Base-by-base conservation (phyloP, 2,888 invertebrate species). In the Clivina fossor region DNA sequence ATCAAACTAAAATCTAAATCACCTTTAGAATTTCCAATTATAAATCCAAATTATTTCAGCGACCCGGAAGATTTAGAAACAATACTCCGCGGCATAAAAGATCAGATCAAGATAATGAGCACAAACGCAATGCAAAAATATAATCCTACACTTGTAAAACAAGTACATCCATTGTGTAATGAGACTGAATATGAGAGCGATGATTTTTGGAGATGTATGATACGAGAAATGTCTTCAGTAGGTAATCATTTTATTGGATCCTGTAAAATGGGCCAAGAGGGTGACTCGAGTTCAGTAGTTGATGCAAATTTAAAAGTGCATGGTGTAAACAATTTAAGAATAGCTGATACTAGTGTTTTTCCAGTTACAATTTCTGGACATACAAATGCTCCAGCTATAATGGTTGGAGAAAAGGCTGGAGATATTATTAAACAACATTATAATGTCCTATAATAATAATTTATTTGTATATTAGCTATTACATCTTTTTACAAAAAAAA, bases 381-480 rank as follows among this genome's bases (percentile, higher is more conserved):
- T 67, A 84, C 85, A 0, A 81, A 81, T 56, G 84, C 83, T 1
- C 81, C 81, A 2, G 81, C 82, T 1, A 80, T 85, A 30, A 85
- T 85, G 85, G 80, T 85, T 26, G 86, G 81, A 0, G 86, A 86
- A 71, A 86, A 84, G 63, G 84, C 77, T 3, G 77, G 84, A 0
- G 82, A 81, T 64, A 74, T 81, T 69, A 78, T 83, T 37, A 78
- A 49, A 15, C n/a, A 28, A 9, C 20, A 19, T 35, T 22, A 44
- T n/a, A n/a, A n/a, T n/a, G n/a, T n/a, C n/a, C n/a, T 7, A 26
- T 26, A 26, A 9, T 38, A 33, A 33, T 33, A 8, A n/a, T 33
- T 33, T n/a, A 33, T 24, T 9, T 4, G 9, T 24, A 9, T 7
- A 24, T 24, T 7, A n/a, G n/a, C n/a, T n/a, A n/a, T n/a, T n/a